These are phyloP conservation scores for Neogobius melanostomus DNA, from an alignment of 2,113 vertebrate genomes.

Conservation along the genomic window DNA sequence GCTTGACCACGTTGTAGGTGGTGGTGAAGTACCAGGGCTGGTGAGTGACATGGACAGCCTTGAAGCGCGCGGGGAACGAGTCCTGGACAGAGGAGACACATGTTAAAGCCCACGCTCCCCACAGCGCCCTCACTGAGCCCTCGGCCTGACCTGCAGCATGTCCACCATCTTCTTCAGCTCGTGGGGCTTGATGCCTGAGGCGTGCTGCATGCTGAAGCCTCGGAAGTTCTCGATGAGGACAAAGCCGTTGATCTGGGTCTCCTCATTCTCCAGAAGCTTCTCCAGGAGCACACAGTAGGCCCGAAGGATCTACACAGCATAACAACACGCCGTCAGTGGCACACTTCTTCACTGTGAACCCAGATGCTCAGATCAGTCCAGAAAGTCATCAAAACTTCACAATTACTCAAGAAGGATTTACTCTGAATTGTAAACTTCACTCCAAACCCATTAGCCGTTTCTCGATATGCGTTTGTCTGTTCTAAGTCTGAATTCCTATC, in stretches of 20 bases:
- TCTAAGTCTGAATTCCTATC: too few relatives aligned
- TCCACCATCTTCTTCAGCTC: slow-evolving; percentile 99
- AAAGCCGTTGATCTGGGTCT: slow-evolving; percentile 97
- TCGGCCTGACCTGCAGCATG: slow-evolving; percentile 91
- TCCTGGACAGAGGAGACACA: slow-evolving; percentile 75
- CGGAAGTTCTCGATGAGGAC: slow-evolving; percentile 97
- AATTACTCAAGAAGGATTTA: too few relatives aligned
- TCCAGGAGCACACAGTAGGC: slow-evolving; percentile 97
- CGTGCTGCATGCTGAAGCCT: slow-evolving; percentile 98
- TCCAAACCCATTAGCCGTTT: too few relatives aligned
- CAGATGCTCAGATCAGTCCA: too few relatives aligned
- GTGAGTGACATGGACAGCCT: slow-evolving; percentile 93
- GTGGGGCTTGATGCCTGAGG: slow-evolving; percentile 87
- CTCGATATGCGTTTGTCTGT: too few relatives aligned
- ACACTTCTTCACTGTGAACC: too few relatives aligned
- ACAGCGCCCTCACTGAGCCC: not conserved
- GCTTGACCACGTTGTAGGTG: slow-evolving; percentile 95
- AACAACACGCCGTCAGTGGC: not conserved
- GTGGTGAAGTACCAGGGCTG: slow-evolving; percentile 99
- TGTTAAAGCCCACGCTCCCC: not conserved
- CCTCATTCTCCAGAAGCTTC: slow-evolving; percentile 93
- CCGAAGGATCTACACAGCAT: slow-evolving; percentile 82
- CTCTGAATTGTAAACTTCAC: too few relatives aligned
- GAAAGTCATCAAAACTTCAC: too few relatives aligned
- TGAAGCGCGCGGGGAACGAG: slow-evolving; percentile 96